A percentile compares a stretch with the other conserved stretches of the same genome.
Conservation (phyloP, 2,888 invertebrate species). For the Chydorus sphaericus region DNA sequence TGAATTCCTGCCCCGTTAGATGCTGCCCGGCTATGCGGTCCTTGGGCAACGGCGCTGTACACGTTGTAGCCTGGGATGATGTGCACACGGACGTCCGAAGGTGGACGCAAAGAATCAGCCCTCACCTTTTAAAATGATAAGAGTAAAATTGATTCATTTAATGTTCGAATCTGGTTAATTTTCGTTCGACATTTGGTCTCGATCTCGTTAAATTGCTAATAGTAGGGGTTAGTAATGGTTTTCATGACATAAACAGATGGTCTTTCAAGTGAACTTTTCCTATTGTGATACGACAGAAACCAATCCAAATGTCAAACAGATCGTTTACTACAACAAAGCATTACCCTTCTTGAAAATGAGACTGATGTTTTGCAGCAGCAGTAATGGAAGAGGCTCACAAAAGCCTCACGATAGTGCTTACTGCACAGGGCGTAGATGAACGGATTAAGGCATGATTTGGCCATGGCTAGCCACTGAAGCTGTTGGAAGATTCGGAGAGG, state of each 20-base stretch:
- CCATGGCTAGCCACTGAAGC: constrained; percentile 50
- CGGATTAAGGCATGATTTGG: constrained; percentile 51
- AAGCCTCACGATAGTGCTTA: constrained; percentile 51
- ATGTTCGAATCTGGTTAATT: too few species aligned
- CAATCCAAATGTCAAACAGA: background rate
- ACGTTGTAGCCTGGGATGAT: constrained; percentile 55
- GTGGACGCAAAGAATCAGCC: constrained; percentile 32
- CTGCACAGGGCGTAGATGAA: constrained; percentile 49
- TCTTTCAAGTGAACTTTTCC: too few species aligned
- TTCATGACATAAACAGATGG: too few species aligned
- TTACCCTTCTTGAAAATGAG: constrained; percentile 37
- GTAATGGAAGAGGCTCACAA: constrained; percentile 57
- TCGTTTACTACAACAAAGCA: background rate
- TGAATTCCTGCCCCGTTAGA: too few species aligned
- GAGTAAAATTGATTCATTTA: too few species aligned
- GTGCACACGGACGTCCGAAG: constrained; percentile 52
- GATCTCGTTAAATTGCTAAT: too few species aligned
- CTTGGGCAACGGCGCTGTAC: constrained; percentile 29
- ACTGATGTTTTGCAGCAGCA: constrained; percentile 65
- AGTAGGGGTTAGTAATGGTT: too few species aligned
- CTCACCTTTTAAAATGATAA: too few species aligned
- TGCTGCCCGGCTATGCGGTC: background rate
- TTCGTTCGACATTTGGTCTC: too few species aligned
- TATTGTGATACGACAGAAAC: too few species aligned
- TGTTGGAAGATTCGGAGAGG: constrained; percentile 44